phyloP scores from a whole-genome alignment of 2,113 vertebrate species.

The Garra rufa region DNA sequence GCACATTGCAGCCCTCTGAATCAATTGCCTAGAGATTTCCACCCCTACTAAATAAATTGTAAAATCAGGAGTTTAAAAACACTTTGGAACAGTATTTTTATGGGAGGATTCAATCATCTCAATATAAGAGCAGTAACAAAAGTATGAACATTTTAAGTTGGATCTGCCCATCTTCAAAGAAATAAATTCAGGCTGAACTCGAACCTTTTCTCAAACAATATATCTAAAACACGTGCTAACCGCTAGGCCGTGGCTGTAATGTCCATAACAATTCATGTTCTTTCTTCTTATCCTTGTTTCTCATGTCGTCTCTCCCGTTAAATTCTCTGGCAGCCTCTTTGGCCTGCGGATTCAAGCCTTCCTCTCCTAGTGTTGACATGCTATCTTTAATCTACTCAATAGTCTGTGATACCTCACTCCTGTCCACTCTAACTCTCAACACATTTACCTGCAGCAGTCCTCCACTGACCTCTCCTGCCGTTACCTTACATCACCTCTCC shows the following conservation, averaged over 20 bases:
- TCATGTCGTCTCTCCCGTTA: background rate
- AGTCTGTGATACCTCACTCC: constrained; percentile 9
- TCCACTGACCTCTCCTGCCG: background rate
- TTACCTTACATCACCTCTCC: constrained; percentile 2
- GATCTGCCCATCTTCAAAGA: background rate
- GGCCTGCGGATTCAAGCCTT: background rate
- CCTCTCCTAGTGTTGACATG: background rate
- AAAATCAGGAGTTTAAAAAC: background rate
- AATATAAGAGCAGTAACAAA: background rate
- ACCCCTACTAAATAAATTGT: background rate
- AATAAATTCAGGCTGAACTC: background rate
- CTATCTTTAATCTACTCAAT: constrained; percentile 11
- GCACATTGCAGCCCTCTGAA: background rate
- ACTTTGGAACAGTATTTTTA: background rate
- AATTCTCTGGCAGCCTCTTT: background rate
- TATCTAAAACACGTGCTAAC: background rate
- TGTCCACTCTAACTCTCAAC: constrained; percentile 15
- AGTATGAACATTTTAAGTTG: background rate
- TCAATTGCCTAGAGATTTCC: background rate
- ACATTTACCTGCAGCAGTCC: background rate
- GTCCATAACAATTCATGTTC: background rate
- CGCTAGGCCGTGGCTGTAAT: background rate
- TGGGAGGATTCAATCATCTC: background rate
- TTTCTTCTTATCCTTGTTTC: background rate
- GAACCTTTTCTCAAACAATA: background rate